These are phyloP conservation scores for Cerceris ruficornis DNA, from an alignment of 2,888 invertebrate species.

Conservation along the genomic window DNA sequence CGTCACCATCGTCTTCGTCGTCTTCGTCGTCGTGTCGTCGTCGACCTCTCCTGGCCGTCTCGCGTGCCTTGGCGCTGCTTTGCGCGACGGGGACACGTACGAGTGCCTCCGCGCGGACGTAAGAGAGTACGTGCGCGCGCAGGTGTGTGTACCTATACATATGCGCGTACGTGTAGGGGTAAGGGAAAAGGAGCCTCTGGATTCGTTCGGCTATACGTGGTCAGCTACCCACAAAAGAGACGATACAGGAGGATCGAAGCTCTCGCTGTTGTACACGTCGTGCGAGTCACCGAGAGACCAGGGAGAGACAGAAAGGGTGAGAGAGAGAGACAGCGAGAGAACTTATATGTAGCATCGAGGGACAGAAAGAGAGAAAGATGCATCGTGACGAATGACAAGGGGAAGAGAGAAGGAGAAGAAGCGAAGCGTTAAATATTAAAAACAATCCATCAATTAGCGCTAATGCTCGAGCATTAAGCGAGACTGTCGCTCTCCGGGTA, in stretches of 20 bases:
- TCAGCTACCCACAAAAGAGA: conserved; percentile 45
- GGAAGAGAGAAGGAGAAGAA: conserved; percentile 37
- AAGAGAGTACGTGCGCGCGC: conserved; percentile 1
- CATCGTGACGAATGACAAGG: neutral
- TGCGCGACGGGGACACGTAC: conserved; percentile 37
- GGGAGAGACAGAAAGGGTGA: conserved; percentile 27
- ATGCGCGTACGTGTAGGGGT: neutral
- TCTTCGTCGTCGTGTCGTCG: conserved; percentile 47
- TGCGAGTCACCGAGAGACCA: neutral
- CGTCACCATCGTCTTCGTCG: conserved; percentile 44
- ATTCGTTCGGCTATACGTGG: conserved; percentile 52
- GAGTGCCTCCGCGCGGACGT: neutral
- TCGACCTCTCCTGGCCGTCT: conserved; percentile 45
- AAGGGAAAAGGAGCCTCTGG: conserved; percentile 26
- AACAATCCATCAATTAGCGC: conserved; percentile 76
- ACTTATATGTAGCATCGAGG: neutral
- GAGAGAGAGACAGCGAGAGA: conserved; percentile 30
- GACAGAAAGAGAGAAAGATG: conserved; percentile 17
- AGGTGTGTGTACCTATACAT: conserved; percentile 43
- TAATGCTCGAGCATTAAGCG: conserved; percentile 70
- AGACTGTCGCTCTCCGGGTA: conserved; percentile 50
- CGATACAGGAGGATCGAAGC: conserved; percentile 26
- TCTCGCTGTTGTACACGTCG: neutral
- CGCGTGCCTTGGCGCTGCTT: conserved; percentile 51
- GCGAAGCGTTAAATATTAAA: conserved; percentile 75